Evolutionary conservation across 2,113 vertebrate genomes (phyloP).

Genomic region (Hepsetus odoe): DNA sequence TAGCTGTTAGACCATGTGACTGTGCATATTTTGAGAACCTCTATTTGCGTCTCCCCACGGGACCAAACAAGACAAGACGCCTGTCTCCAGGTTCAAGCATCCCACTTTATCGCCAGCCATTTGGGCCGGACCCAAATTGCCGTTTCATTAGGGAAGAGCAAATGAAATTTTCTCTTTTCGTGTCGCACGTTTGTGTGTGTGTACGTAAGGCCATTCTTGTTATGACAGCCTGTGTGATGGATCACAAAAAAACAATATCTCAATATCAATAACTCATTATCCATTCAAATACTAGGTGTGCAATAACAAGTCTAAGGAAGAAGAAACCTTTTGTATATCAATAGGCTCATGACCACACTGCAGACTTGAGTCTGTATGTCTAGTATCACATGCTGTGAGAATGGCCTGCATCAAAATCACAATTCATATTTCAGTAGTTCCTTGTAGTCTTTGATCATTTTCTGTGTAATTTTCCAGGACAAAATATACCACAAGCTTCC

Average conservation of each 20-base stretch:
- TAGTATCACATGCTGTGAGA: not conserved
- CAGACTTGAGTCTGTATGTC: not conserved
- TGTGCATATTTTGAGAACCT: conserved; percentile 33
- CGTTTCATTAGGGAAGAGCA: conserved; percentile 65
- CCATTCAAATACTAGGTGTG: not conserved
- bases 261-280: no score
- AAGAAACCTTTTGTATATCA: conserved; percentile 26
- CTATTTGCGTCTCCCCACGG: conserved; percentile 29
- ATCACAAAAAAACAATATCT: conserved; percentile 52
- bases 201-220: conserved; percentile 36
- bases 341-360: conserved; percentile 1
- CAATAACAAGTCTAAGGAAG: not conserved
- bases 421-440: conserved; percentile 46
- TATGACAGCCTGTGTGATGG: conserved; percentile 40
- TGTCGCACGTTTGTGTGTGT: conserved; percentile 31
- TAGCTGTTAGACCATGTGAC: conserved; percentile 25
- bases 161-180: conserved; percentile 61
- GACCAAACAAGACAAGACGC: conserved; percentile 35
- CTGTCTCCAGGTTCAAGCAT: conserved; percentile 34
- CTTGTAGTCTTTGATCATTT: conserved; percentile 57
- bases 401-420: conserved; percentile 32
- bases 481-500: conserved; percentile 54
- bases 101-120: conserved; percentile 51
- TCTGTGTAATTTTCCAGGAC: conserved; percentile 55
- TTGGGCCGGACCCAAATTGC: conserved; percentile 52